Conservation (phyloP, 2,888 invertebrate species). For the Harmothoe impar region DNA sequence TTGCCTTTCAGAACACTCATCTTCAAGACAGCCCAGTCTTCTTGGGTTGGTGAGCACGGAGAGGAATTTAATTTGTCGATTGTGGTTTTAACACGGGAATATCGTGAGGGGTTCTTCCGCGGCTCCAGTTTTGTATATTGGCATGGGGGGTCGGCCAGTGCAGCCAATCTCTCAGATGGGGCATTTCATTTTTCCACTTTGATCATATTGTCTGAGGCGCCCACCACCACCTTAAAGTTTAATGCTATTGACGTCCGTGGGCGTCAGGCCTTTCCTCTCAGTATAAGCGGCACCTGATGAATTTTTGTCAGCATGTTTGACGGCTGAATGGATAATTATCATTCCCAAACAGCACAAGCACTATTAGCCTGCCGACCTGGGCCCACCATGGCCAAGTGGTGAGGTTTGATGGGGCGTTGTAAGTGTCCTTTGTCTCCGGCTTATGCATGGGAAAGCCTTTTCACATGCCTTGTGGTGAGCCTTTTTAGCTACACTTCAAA, state of each 20-base stretch:
- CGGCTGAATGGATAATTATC: slow-evolving; percentile 3
- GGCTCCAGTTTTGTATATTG: slow-evolving; percentile 46
- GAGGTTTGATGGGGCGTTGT: neutral
- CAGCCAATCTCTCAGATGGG: neutral
- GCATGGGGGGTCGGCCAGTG: neutral
- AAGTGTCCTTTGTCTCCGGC: neutral
- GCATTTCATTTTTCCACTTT: slow-evolving; percentile 34
- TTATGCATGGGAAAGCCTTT: neutral
- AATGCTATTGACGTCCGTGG: neutral
- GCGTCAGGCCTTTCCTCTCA: neutral
- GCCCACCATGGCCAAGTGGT: neutral
- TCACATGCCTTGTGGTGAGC: neutral
- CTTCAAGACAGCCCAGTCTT: neutral
- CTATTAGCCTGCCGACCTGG: neutral
- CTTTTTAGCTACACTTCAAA: neutral
- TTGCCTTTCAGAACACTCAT: neutral
- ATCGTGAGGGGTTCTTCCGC: slow-evolving; percentile 13
- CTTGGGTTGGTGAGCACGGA: neutral
- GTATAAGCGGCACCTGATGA: slow-evolving; percentile 6
- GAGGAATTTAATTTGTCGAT: slow-evolving; percentile 39
- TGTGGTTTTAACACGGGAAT: slow-evolving; percentile 32
- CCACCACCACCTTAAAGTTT: neutral
- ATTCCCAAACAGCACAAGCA: neutral
- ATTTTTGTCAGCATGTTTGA: slow-evolving; percentile 7
- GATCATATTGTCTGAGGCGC: slow-evolving; percentile 47